phyloP scores from a whole-genome alignment of 37 sponge, comb jelly and placozoan species.

The Amphimedon queenslandica region DNA sequence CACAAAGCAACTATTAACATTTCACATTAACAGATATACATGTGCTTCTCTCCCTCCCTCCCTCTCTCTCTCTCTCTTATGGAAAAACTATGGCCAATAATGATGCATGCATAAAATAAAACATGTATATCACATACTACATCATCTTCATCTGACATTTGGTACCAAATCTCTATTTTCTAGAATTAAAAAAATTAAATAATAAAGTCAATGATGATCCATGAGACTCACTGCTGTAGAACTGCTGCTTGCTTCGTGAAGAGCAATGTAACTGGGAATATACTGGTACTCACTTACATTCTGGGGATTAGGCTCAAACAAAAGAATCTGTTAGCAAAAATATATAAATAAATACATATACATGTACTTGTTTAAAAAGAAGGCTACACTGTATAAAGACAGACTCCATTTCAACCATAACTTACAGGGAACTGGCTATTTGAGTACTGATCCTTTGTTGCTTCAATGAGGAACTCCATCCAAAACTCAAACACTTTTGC shows the following conservation, averaged over 20 bases:
- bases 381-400: not conserved
- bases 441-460: conserved; percentile 18
- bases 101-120: too few relatives aligned
- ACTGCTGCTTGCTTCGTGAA: conserved; percentile 17
- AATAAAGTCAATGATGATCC: not conserved
- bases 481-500: conserved; percentile 58
- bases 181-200: conserved; percentile 8
- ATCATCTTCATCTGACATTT: not conserved
- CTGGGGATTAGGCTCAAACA: conserved; percentile 47
- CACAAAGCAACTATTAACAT: too few relatives aligned
- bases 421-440: conserved; percentile 48
- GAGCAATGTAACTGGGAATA: conserved; percentile 55
- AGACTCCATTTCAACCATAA: not conserved
- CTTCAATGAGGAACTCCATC: conserved; percentile 80
- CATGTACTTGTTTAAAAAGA: not conserved
- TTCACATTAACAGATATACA: too few relatives aligned
- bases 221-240: conserved; percentile 17
- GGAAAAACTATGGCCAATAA: too few relatives aligned
- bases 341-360: not conserved
- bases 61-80: too few relatives aligned
- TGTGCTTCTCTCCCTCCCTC: too few relatives aligned
- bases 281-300: conserved; percentile 28
- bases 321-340: conserved; percentile 29
- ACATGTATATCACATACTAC: conserved; percentile 17
- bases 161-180: conserved; percentile 50